phyloP scores from a whole-genome alignment of 2,888 invertebrate species.

The Amiota minor region DNA sequence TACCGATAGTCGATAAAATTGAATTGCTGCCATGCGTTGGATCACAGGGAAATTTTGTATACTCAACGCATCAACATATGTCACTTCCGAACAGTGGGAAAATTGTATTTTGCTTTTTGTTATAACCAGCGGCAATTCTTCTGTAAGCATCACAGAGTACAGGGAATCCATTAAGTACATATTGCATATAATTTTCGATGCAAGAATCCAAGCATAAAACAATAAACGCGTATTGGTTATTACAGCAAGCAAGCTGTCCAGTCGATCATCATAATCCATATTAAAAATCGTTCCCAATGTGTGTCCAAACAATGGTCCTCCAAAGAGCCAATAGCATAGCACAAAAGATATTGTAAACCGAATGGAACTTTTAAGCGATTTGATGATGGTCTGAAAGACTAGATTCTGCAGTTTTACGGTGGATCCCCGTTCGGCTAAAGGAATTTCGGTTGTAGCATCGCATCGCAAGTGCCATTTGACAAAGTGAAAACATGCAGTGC shows the following conservation, averaged over 20 bases:
- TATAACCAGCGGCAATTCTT: slow-evolving; percentile 75
- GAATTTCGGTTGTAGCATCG: slow-evolving; percentile 77
- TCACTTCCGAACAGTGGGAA: slow-evolving; percentile 73
- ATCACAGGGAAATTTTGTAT: slow-evolving; percentile 77
- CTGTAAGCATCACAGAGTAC: slow-evolving; percentile 82
- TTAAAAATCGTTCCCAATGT: slow-evolving; percentile 75
- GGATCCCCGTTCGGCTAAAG: slow-evolving; percentile 81
- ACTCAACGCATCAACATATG: slow-evolving; percentile 78
- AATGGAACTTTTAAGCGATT: slow-evolving; percentile 77
- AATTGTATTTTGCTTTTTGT: slow-evolving; percentile 73
- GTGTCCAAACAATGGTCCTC: slow-evolving; percentile 70
- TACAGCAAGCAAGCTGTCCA: slow-evolving; percentile 69
- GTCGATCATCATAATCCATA: slow-evolving; percentile 67
- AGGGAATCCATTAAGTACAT: slow-evolving; percentile 82
- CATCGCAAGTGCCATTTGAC: slow-evolving; percentile 55
- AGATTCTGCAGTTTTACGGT: slow-evolving; percentile 64
- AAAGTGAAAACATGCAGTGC: slow-evolving; percentile 78
- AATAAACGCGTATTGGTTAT: slow-evolving; percentile 72
- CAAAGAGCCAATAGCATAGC: slow-evolving; percentile 77
- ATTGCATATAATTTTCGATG: slow-evolving; percentile 80
- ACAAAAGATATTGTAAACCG: slow-evolving; percentile 79
- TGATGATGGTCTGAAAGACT: slow-evolving; percentile 76
- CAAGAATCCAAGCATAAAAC: slow-evolving; percentile 81
- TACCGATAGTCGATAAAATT: slow-evolving; percentile 79
- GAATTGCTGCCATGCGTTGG: slow-evolving; percentile 84